These are phyloP conservation scores for Zosterops lateralis DNA, from an alignment of 2,113 vertebrate species.

Conservation along the genomic window DNA sequence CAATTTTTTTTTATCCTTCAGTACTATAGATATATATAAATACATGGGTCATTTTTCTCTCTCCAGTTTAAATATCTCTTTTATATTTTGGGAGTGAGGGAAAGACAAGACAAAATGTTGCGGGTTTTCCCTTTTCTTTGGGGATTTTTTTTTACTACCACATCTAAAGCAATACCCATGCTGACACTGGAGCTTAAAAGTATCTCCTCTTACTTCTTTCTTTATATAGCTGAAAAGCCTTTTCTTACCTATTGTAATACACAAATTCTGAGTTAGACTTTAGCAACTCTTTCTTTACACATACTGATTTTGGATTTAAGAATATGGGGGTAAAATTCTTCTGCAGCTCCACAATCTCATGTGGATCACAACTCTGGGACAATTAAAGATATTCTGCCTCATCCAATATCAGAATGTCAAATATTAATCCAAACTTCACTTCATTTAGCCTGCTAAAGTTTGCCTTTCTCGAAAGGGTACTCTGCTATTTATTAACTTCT, in stretches of 20 bases:
- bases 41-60: neutral
- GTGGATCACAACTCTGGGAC: neutral
- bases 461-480: neutral
- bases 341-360: neutral
- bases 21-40: neutral
- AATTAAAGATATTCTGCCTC: neutral
- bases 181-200: neutral
- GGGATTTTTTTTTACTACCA: neutral
- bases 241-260: neutral
- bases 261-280: neutral
- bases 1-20: neutral
- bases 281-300: neutral
- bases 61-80: neutral
- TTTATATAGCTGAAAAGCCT: neutral
- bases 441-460: neutral
- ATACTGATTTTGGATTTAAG: neutral
- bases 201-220: neutral
- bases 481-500: neutral
- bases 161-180: neutral
- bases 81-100: neutral
- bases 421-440: neutral
- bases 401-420: neutral
- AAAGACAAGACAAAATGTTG: neutral
- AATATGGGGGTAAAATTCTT: neutral
- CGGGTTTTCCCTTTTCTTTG: rapidly evolving